Evolutionary conservation across 2,888 invertebrate species (phyloP), one percentile per base, ranked within the genome.

Genomic region (Geotrupes spiniger): DNA sequence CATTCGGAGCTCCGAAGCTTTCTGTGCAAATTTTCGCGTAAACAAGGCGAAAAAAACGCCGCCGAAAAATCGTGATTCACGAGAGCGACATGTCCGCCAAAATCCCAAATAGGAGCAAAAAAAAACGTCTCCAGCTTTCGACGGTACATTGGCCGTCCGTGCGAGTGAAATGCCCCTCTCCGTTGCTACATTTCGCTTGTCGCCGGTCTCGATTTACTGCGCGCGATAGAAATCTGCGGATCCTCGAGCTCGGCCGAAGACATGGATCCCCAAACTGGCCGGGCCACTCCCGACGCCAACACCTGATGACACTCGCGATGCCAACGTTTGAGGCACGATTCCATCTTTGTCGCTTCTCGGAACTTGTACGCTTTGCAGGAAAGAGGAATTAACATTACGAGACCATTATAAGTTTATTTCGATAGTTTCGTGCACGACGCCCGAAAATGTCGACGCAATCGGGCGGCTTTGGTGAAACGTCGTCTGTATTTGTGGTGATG

Each of bases 201-300:
- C 60, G 50, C 52, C 49, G 52, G 46, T 44, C 44, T 51, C 54
- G 63, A 70, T 70, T 70, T 70, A 71, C 66, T 64, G 65, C 68
- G 60, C 46, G 63, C 64, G 70, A 71, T 71, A 69, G 65, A 65
- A 66, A 71, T 71, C 70, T 70, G 64, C 63, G 53, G 60, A 57
- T 31, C 17, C 36, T 26, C 36, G 44, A 36, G 6, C 17, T 31
- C 56, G 50, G 51, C 52, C 57, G 60, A 60, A 60, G 57, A 53
- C 53, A 52, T 48, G 47, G 50, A 52, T 46, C 45, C 48, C 36
- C 50, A 48, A 50, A 49, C 50, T 51, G 49, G 53, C 49, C 43
- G 53, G 44, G 49, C 56, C 53, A 50, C 51, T 56, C 51, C 51
- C 51, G 53, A 56, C 56, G 53, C 56, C 56, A 56, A 56, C 56